Conservation (phyloP, 2,797 vertebrate species). For the Myotis planiceps region DNA sequence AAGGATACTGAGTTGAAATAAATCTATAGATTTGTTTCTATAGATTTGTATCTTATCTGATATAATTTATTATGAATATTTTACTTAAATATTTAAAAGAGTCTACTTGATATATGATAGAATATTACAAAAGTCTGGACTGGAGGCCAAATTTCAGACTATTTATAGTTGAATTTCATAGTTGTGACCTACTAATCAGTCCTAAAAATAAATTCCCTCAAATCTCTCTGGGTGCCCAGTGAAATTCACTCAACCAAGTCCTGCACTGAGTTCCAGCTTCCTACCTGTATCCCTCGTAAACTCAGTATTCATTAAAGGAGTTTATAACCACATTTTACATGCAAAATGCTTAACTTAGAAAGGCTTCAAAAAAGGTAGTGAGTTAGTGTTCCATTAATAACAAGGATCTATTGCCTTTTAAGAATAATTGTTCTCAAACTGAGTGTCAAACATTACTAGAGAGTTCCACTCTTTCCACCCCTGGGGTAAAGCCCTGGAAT, state of each 20-base stretch:
- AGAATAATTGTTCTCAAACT: not conserved
- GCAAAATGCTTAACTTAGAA: constrained; percentile 27
- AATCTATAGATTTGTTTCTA: not conserved
- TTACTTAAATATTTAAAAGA: constrained; percentile 18
- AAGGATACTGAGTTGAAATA: not conserved
- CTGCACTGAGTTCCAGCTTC: not conserved
- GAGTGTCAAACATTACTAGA: not conserved
- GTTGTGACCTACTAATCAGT: constrained; percentile 52
- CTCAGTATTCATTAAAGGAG: constrained; percentile 8
- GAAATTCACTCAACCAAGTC: constrained; percentile 16
- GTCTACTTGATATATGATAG: not conserved
- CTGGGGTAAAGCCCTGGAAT: not conserved
- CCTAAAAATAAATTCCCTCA: constrained; percentile 59
- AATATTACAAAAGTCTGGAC: constrained; percentile 1
- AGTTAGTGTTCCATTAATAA: not conserved
- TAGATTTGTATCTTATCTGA: constrained; percentile 2
- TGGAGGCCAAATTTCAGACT: not conserved
- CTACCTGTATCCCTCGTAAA: not conserved
- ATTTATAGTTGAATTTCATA: constrained; percentile 48
- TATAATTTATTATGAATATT: constrained; percentile 7
- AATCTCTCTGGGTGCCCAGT: not conserved
- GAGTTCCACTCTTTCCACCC: not conserved
- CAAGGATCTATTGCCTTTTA: not conserved
- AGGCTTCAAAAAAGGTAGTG: constrained; percentile 1
- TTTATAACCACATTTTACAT: not conserved